Conservation (phyloP, 2,888 invertebrate species). For the Dysmachus trigonus region DNA sequence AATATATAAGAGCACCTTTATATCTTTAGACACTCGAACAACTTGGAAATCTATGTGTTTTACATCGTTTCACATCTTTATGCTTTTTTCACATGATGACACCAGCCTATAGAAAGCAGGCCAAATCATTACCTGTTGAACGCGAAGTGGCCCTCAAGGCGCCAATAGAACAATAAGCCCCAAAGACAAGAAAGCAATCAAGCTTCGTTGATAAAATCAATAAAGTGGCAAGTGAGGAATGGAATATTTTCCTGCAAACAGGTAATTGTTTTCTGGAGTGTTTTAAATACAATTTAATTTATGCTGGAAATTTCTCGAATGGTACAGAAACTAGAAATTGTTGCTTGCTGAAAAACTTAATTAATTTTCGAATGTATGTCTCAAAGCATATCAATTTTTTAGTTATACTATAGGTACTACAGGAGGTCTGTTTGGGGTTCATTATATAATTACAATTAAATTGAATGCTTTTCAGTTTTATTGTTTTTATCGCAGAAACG, state of each 20-base stretch:
- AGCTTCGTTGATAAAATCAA: background rate
- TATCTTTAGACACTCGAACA: background rate
- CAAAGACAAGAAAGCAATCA: background rate
- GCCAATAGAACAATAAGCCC: background rate
- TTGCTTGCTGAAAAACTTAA: background rate
- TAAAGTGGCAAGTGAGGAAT: background rate
- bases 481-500: too few species aligned
- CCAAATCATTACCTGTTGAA: background rate
- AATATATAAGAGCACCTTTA: background rate
- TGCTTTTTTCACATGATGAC: background rate
- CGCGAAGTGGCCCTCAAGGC: background rate
- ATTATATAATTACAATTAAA: too few species aligned
- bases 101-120: background rate
- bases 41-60: background rate
- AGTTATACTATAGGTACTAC: too few species aligned
- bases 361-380: background rate
- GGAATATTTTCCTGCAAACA: background rate
- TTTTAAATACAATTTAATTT: background rate
- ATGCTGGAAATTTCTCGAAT: background rate
- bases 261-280: background rate
- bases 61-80: background rate
- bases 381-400: too few species aligned
- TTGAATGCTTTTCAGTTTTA: too few species aligned
- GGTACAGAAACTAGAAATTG: background rate
- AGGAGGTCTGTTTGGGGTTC: too few species aligned